A percentile compares a stretch with the other conserved stretches of the same genome.
These are phyloP conservation scores for Palythoa grandis DNA, from an alignment of 92 coral and sea anemone genomes.

Conservation along the genomic window DNA sequence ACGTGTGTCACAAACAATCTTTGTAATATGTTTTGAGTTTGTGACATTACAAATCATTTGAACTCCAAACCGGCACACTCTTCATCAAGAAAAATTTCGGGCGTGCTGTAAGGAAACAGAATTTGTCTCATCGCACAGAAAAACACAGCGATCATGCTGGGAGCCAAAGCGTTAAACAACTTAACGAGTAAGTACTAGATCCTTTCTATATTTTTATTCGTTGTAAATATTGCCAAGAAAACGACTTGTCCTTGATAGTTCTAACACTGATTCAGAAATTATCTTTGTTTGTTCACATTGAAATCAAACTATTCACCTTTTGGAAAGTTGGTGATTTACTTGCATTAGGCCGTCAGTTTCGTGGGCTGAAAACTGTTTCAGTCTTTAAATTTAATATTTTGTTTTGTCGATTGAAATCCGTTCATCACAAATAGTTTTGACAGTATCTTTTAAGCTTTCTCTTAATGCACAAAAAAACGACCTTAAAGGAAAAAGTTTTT, in stretches of 20 bases:
- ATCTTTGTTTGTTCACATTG: too few relatives aligned
- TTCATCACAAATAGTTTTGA: too few relatives aligned
- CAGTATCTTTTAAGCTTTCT: too few relatives aligned
- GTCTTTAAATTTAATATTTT: too few relatives aligned
- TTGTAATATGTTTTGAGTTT: background rate
- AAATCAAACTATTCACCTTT: too few relatives aligned
- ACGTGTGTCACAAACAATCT: background rate
- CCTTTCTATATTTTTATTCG: background rate
- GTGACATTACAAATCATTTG: background rate
- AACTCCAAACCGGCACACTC: background rate
- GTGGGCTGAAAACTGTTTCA: too few relatives aligned
- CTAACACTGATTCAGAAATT: too few relatives aligned
- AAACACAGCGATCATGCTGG: background rate
- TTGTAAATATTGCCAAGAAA: background rate
- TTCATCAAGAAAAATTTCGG: background rate
- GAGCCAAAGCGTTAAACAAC: background rate
- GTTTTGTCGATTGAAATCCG: too few relatives aligned
- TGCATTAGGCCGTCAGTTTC: too few relatives aligned
- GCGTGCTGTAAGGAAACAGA: background rate
- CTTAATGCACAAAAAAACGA: too few relatives aligned
- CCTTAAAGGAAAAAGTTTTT: too few relatives aligned
- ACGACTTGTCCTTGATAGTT: background rate
- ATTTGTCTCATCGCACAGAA: background rate
- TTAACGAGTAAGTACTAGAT: conserved; percentile 5
- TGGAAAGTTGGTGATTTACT: too few relatives aligned